phyloP scores from a whole-genome alignment of 2,888 invertebrate species.

The Drosophila tripunctata region DNA sequence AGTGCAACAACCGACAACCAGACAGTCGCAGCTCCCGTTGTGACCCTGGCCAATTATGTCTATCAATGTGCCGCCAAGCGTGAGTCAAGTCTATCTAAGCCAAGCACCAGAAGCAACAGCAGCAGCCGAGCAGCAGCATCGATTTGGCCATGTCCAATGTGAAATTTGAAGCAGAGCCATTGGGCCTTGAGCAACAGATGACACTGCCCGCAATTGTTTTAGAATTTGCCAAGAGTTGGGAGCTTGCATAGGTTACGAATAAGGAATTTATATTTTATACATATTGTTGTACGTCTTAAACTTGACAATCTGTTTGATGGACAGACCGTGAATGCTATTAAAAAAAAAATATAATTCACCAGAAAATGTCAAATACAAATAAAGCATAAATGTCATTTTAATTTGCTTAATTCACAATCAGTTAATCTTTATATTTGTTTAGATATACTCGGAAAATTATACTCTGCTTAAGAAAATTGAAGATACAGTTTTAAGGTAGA shows the following conservation, averaged over 20 bases:
- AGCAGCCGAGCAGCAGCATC: neutral
- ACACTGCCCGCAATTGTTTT: slow-evolving; percentile 9
- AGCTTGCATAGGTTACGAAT: neutral
- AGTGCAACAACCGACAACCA: slow-evolving; percentile 1
- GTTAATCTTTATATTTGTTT: no score
- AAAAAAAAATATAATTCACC: no score
- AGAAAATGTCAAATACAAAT: neutral
- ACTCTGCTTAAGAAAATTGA: no score
- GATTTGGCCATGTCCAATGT: slow-evolving; percentile 18
- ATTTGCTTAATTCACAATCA: no score
- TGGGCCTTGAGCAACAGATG: slow-evolving; percentile 22
- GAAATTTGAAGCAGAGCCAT: neutral
- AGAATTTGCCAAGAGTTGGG: neutral
- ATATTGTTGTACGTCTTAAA: neutral
- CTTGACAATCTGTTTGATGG: neutral
- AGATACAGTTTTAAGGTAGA: no score
- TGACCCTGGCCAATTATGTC: slow-evolving; percentile 46
- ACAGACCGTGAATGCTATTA: neutral
- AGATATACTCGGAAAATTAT: no score
- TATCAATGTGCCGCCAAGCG: slow-evolving; percentile 52
- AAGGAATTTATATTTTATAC: neutral
- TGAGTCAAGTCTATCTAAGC: slow-evolving; percentile 15
- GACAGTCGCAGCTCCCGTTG: slow-evolving; percentile 11
- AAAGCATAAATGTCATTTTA: neutral
- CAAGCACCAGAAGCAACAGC: neutral